phyloP scores from a whole-genome alignment of 2,113 vertebrate species.

The Onychostruthus taczanowskii region DNA sequence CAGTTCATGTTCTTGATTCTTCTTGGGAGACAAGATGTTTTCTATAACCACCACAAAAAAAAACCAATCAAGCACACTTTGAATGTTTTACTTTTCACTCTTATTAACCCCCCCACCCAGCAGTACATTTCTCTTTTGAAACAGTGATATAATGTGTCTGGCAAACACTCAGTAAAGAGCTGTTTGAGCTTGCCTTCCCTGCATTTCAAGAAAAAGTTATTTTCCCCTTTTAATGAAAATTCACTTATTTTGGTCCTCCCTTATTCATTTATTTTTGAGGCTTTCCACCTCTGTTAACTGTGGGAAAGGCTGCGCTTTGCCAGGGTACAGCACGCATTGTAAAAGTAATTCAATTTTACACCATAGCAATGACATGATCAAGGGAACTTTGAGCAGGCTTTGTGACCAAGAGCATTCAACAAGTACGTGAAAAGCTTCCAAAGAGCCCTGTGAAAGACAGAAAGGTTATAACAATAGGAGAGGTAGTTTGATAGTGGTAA shows the following conservation, averaged over 20 bases:
- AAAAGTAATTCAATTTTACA: slow-evolving; percentile 75
- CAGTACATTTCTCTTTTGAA: not conserved
- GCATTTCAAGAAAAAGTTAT: slow-evolving; percentile 1
- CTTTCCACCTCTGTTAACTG: slow-evolving; percentile 41
- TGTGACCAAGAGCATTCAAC: slow-evolving; percentile 69
- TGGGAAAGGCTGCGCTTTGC: slow-evolving; percentile 59
- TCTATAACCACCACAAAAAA: not conserved
- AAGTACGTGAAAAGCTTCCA: slow-evolving; percentile 69
- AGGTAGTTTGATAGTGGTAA: slow-evolving; percentile 49
- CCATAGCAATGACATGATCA: slow-evolving; percentile 73
- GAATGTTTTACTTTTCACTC: not conserved
- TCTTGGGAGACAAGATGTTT: not conserved
- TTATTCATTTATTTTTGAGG: slow-evolving; percentile 32
- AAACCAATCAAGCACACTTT: not conserved
- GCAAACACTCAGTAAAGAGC: not conserved
- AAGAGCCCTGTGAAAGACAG: slow-evolving; percentile 48
- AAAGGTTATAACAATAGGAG: slow-evolving; percentile 53
- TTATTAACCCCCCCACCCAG: not conserved
- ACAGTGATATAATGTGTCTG: not conserved
- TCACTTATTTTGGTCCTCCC: not conserved
- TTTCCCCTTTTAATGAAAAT: slow-evolving; percentile 3
- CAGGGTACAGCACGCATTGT: slow-evolving; percentile 52
- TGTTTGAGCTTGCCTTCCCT: not conserved
- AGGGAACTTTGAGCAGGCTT: slow-evolving; percentile 64
- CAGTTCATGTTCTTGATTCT: not conserved